Evolutionary conservation across 1,140 invertebrate species (phyloP).

Genomic region (Melanaphis sacchari): DNA sequence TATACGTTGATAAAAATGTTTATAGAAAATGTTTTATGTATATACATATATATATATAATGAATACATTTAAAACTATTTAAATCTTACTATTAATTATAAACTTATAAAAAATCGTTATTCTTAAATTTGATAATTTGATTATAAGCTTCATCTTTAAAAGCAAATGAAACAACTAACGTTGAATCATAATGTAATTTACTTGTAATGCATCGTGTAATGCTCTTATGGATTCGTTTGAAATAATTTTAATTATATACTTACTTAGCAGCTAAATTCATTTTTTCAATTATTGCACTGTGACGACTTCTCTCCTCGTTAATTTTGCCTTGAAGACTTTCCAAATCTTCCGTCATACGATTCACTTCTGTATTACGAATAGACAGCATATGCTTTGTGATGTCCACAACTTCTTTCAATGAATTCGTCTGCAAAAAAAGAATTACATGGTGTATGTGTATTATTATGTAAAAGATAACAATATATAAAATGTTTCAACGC

Average conservation of each 20-base stretch:
- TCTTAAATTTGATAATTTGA: too few relatives aligned
- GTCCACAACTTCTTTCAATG: conserved; percentile 77
- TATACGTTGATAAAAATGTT: background rate
- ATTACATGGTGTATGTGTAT: background rate
- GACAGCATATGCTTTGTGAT: conserved; percentile 80
- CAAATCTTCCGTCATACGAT: conserved; percentile 75
- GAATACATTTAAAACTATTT: background rate
- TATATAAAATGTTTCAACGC: background rate
- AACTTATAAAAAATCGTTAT: background rate
- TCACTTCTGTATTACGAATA: conserved; percentile 78
- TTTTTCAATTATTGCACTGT: conserved; percentile 72
- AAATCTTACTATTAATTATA: background rate
- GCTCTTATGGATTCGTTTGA: background rate
- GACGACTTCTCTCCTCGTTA: conserved; percentile 73
- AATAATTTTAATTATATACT: background rate
- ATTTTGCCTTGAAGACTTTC: conserved; percentile 75
- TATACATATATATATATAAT: background rate
- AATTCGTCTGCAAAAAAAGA: conserved; percentile 61
- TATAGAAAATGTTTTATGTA: background rate
- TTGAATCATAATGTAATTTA: background rate
- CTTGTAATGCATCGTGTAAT: background rate
- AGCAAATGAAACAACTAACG: background rate
- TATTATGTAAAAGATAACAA: too few relatives aligned
- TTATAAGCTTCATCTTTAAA: background rate
- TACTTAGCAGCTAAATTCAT: conserved; percentile 70